phyloP scores from a whole-genome alignment of 2,888 invertebrate species.

The Pomacea canaliculata region DNA sequence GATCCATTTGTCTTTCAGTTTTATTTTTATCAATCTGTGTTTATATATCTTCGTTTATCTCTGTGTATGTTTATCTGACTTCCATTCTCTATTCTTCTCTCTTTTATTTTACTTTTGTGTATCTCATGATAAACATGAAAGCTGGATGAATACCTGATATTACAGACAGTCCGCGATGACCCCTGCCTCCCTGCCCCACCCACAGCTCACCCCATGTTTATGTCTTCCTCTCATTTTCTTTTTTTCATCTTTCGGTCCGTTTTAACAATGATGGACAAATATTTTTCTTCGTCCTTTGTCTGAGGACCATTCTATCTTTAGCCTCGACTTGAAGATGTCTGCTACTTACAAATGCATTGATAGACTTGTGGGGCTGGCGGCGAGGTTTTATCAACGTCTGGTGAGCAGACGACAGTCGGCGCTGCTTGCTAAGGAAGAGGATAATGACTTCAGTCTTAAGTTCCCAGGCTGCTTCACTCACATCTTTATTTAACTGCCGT shows the following conservation, averaged over 20 bases:
- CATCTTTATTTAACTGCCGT: background rate
- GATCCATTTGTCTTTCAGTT: background rate
- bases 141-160: no score
- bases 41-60: background rate
- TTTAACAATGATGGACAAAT: no score
- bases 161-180: no score
- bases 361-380: background rate
- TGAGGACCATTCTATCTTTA: background rate
- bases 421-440: background rate
- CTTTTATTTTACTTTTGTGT: no score
- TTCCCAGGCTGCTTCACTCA: background rate
- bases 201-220: no score
- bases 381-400: background rate
- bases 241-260: no score
- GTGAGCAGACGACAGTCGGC: background rate
- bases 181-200: no score
- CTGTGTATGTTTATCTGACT: constrained; percentile 4
- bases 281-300: no score
- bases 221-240: no score
- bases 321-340: background rate
- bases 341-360: constrained; percentile 3
- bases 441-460: background rate
- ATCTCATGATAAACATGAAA: no score
- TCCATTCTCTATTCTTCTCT: background rate
- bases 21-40: constrained; percentile 7